phyloP scores from a whole-genome alignment of 2,797 vertebrate species.

The Falco biarmicus region DNA sequence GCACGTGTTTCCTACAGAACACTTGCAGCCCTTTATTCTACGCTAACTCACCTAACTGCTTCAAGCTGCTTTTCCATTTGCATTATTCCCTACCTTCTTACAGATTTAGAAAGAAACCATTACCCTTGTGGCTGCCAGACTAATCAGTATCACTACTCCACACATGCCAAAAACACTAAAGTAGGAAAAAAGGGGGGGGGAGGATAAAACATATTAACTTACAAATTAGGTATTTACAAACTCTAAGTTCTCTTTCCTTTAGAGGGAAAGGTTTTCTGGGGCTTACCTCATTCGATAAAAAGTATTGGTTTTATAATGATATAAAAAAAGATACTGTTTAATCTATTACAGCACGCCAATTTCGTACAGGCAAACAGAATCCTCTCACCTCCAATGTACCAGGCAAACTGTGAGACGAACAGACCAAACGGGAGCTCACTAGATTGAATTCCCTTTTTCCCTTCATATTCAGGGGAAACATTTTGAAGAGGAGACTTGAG shows the following conservation, averaged over 20 bases:
- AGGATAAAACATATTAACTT: background rate
- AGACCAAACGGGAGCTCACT: background rate
- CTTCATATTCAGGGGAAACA: background rate
- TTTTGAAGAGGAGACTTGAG: background rate
- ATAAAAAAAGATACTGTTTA: background rate
- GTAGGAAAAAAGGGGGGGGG: accelerated
- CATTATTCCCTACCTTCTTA: conserved; percentile 33
- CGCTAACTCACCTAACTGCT: background rate
- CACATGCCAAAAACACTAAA: background rate
- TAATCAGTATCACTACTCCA: background rate
- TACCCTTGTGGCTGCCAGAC: background rate
- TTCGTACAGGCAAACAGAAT: background rate
- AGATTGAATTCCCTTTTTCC: background rate
- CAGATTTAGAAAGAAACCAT: background rate
- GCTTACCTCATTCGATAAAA: background rate
- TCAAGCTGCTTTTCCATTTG: conserved; percentile 22
- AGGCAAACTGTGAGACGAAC: background rate
- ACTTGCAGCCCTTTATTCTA: background rate
- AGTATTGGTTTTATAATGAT: background rate
- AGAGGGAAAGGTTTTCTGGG: background rate
- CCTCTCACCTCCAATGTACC: background rate
- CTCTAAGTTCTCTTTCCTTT: background rate
- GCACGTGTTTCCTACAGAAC: background rate
- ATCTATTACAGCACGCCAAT: background rate
- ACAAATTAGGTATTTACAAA: background rate